Evolutionary conservation across 1,140 invertebrate species (phyloP).

Genomic region (Muscidifurax raptorellus): DNA sequence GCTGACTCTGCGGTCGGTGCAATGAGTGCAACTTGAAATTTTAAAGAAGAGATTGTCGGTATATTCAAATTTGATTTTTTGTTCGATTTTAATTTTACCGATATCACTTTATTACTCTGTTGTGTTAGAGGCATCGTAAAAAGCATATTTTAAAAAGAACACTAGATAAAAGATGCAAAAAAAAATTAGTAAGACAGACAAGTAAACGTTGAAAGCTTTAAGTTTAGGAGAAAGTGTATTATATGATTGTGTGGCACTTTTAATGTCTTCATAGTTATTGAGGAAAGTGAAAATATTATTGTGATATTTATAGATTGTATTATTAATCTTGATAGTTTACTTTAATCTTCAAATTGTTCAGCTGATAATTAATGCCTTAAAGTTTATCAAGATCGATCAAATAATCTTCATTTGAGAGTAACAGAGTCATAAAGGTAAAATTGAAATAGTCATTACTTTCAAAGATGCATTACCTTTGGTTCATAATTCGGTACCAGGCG

Average conservation of each 20-base stretch:
- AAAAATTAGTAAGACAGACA: not conserved
- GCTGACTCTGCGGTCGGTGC: not conserved
- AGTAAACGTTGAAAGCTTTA: not conserved
- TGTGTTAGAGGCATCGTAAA: not conserved
- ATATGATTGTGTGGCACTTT: not conserved
- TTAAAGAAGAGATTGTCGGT: not conserved
- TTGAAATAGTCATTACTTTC: not conserved
- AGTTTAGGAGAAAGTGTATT: not conserved
- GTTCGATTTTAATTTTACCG: not conserved
- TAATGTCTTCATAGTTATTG: not conserved
- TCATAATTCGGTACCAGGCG: slow-evolving; percentile 45
- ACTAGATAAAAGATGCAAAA: not conserved
- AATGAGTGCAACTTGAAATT: not conserved
- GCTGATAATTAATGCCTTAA: slow-evolving; percentile 11
- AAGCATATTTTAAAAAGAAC: not conserved
- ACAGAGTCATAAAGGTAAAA: slow-evolving; percentile 10
- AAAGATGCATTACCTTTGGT: slow-evolving; percentile 43
- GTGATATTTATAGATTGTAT: slow-evolving; percentile 1
- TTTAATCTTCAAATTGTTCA: not conserved
- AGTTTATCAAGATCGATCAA: slow-evolving; percentile 10
- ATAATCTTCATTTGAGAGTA: not conserved
- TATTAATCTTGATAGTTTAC: slow-evolving; percentile 20
- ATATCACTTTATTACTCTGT: not conserved
- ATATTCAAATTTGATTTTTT: not conserved
- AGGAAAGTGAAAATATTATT: not conserved